Conservation (phyloP, 2,888 invertebrate species). For the Myopa testacea region DNA sequence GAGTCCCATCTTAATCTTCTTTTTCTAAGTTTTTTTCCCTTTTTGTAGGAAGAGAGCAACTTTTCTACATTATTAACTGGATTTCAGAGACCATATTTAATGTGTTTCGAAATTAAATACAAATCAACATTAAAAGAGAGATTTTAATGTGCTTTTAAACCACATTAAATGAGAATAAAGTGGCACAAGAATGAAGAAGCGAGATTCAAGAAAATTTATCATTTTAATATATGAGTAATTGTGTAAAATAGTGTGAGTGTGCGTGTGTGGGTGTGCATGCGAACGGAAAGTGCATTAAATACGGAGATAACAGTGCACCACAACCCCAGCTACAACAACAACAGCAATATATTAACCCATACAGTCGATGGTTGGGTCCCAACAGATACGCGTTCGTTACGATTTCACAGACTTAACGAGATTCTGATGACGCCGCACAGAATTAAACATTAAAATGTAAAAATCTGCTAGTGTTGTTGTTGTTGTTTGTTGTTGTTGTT, state of each 20-base stretch:
- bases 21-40: too few relatives aligned
- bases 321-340: not conserved
- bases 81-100: not conserved
- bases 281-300: constrained; percentile 40
- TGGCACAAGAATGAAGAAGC: not conserved
- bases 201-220: constrained; percentile 27
- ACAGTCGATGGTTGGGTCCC: constrained; percentile 7
- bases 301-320: not conserved
- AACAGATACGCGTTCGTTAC: constrained; percentile 43
- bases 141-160: not conserved
- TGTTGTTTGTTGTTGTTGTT: constrained; percentile 5
- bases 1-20: too few relatives aligned
- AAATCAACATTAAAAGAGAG: not conserved
- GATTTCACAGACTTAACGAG: constrained; percentile 56
- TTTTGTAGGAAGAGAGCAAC: too few relatives aligned
- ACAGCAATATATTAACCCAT: constrained; percentile 10
- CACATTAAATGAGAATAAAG: constrained; percentile 18
- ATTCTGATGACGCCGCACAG: constrained; percentile 59
- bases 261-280: constrained; percentile 7
- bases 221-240: constrained; percentile 5
- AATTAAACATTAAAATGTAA: constrained; percentile 51
- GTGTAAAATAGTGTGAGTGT: not conserved
- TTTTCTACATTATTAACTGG: too few relatives aligned
- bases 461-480: constrained; percentile 5
- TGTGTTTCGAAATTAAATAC: constrained; percentile 9